Evolutionary conservation across 2,888 invertebrate species (phyloP).

Genomic region (Drosophila colorata): DNA sequence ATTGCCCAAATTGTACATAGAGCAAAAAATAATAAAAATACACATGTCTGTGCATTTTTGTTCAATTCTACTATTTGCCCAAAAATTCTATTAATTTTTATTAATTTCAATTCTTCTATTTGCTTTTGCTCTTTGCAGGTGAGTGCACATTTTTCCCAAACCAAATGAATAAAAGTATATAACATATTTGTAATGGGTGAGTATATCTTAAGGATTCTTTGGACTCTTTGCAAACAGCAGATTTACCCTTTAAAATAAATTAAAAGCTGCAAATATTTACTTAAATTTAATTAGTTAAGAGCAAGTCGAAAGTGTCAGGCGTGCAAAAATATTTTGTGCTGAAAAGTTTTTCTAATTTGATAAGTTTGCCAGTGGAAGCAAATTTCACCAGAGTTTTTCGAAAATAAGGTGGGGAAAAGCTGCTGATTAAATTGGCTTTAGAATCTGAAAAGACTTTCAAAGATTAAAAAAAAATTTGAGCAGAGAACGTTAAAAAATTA

Average conservation of each 20-base stretch:
- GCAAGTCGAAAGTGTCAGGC: slow-evolving; percentile 8
- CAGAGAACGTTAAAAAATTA: too few species aligned
- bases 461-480: background rate
- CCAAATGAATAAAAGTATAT: background rate
- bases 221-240: background rate
- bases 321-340: slow-evolving; percentile 7
- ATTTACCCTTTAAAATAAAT: too few species aligned
- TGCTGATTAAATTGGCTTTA: slow-evolving; percentile 16
- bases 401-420: background rate
- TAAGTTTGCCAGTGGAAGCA: slow-evolving; percentile 22
- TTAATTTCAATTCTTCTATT: slow-evolving; percentile 48
- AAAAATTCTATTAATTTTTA: slow-evolving; percentile 43
- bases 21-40: slow-evolving; percentile 9
- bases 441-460: background rate
- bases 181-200: slow-evolving; percentile 26
- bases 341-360: slow-evolving; percentile 38
- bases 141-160: slow-evolving; percentile 44
- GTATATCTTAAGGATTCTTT: slow-evolving; percentile 18
- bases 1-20: slow-evolving; percentile 58
- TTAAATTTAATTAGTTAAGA: slow-evolving; percentile 45
- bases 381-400: background rate
- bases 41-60: slow-evolving; percentile 40
- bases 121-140: slow-evolving; percentile 61
- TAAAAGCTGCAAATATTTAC: background rate
- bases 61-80: slow-evolving; percentile 2